phyloP scores from a whole-genome alignment of 35 echinoderm and acorn worm species.

The Apostichopus californicus region DNA sequence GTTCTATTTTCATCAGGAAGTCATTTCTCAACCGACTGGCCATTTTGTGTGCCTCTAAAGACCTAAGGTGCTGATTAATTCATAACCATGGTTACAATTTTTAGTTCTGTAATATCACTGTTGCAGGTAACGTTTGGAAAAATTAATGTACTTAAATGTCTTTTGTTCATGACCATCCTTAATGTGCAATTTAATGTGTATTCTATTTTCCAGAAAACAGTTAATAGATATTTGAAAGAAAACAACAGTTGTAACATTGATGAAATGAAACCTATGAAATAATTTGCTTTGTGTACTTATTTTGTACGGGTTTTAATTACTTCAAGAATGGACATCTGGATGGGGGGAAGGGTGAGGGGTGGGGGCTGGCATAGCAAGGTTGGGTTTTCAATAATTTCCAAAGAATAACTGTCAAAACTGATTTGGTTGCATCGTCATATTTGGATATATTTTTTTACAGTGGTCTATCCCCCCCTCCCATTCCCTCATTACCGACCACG shows the following conservation, averaged over 20 bases:
- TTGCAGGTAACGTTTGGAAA: background rate
- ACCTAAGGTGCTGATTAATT: conserved; percentile 33
- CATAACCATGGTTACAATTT: background rate
- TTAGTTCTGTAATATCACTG: background rate
- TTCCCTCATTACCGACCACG: too few relatives aligned
- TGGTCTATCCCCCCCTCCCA: too few relatives aligned
- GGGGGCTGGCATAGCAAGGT: too few relatives aligned
- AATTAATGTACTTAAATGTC: conserved; percentile 3
- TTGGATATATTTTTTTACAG: too few relatives aligned
- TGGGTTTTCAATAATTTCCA: too few relatives aligned
- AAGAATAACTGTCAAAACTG: too few relatives aligned
- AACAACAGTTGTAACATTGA: conserved; percentile 19
- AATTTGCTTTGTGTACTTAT: too few relatives aligned
- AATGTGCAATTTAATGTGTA: conserved; percentile 43
- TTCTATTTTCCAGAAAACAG: conserved; percentile 44
- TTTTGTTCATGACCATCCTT: conserved; percentile 23
- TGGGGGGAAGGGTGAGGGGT: too few relatives aligned
- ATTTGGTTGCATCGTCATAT: too few relatives aligned
- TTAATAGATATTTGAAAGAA: conserved; percentile 40
- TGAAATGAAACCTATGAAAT: background rate
- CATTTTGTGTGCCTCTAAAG: conserved; percentile 22
- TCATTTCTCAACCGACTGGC: background rate
- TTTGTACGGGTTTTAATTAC: too few relatives aligned
- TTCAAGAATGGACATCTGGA: too few relatives aligned
- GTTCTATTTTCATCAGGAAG: background rate